Conservation (phyloP, 2,888 invertebrate species). For the Autographa pulchrina region DNA sequence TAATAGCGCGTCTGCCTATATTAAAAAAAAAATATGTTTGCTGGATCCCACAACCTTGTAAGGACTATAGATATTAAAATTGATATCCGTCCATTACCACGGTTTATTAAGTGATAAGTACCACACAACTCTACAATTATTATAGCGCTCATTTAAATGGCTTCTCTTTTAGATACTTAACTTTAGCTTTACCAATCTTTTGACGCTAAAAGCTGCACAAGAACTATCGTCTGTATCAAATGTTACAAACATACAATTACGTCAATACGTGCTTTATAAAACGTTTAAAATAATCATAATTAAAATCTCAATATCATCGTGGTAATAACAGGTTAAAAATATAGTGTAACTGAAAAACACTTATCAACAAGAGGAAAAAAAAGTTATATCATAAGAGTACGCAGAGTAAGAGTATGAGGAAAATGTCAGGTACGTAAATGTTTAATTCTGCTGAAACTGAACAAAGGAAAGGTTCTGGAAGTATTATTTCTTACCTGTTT, state of each 20-base stretch:
- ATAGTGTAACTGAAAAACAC: neutral
- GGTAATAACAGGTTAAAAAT: slow-evolving; percentile 14
- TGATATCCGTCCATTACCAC: neutral
- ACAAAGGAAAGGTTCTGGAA: no score
- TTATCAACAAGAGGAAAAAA: no score
- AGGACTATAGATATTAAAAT: neutral
- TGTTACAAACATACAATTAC: slow-evolving; percentile 18
- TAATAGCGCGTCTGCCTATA: no score
- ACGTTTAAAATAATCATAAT: slow-evolving; percentile 42
- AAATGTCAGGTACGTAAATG: neutral
- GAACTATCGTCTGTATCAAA: slow-evolving; percentile 13
- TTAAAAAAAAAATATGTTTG: no score
- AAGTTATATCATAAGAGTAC: no score
- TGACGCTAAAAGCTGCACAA: neutral
- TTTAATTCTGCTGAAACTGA: no score
- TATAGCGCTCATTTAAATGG: neutral
- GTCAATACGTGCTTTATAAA: slow-evolving; percentile 16
- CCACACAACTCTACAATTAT: neutral
- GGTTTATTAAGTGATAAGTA: neutral
- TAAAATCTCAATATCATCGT: slow-evolving; percentile 26
- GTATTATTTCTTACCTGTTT: no score
- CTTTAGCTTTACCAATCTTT: neutral
- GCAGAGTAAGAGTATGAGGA: neutral
- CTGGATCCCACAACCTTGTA: neutral
- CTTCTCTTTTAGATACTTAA: neutral